Base-by-base conservation (phyloP, 30 jellyfish, hydroid and myxozoan species). In the Hydra vulgaris region DNA sequence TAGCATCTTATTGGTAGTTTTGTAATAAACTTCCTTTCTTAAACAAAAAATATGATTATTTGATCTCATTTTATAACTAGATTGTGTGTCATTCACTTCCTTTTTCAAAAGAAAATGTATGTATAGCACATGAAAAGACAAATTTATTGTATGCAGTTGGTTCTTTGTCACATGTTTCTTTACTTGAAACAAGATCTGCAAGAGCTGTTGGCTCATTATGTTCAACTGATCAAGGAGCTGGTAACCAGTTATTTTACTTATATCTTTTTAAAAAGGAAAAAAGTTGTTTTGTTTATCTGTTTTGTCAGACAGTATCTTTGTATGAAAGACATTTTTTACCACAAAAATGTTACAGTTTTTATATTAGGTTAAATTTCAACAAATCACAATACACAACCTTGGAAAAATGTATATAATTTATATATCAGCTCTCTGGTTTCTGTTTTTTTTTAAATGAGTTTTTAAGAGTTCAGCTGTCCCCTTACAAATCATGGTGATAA, bases 181-280 rank as follows among this genome's bases (percentile, higher is more conserved):
- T 94, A 21, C 83, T 86, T 8, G 99, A 94, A 21, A 74, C 99
- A 26, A 77, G 92, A 67, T 67, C 82, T 16, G 95, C 95, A 4
- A 74, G 88, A 7, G 27, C 83, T 22, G 95, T 89, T 54, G 99
- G 96, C 20, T 68, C 92, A 26, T 77, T 94, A 12, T 94, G 96
- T 72, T 86, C 99, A 0, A 84, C 74, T 56, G 96, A 82, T 54
- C 95, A 88, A 75, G 99, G 99, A 72, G 96, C 96, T 20, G 99
- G 99, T 94, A 79, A 26, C 82, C 21, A 23, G 7, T 75, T 23
- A 23, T 17, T 15, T 77, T 25, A 18, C 26, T 15, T 56, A 56
- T 56, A n/a, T n/a, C n/a, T n/a, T n/a, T n/a, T n/a, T n/a, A n/a
- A n/a, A n/a, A n/a, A n/a, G n/a, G n/a, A n/a, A n/a, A n/a, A n/a